Conservation (phyloP, 2,888 invertebrate species). For the Harpalus rubripes region DNA sequence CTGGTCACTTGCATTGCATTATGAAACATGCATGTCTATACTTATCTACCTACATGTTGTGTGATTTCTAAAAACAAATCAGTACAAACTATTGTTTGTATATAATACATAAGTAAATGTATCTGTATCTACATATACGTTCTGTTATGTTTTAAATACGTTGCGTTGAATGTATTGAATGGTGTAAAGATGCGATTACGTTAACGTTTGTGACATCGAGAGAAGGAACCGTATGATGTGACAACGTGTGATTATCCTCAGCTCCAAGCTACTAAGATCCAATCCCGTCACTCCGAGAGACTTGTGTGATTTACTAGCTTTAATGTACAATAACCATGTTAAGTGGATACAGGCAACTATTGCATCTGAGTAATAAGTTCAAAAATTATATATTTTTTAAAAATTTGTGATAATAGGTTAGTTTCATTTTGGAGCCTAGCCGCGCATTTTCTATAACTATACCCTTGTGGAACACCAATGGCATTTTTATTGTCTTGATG, state of each 20-base stretch:
- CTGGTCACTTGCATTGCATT: constrained; percentile 56
- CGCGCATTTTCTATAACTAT: constrained; percentile 64
- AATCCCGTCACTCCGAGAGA: constrained; percentile 47
- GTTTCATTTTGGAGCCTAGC: constrained; percentile 66
- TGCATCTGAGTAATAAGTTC: constrained; percentile 65
- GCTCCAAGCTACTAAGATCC: constrained; percentile 40
- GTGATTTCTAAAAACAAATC: constrained; percentile 50
- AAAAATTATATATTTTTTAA: constrained; percentile 65
- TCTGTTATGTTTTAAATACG: constrained; percentile 52
- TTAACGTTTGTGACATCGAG: not conserved
- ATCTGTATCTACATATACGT: constrained; percentile 59
- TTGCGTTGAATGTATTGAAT: constrained; percentile 43
- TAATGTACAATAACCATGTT: constrained; percentile 64
- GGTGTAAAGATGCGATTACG: not conserved
- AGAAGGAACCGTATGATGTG: constrained; percentile 23
- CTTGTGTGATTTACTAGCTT: constrained; percentile 64
- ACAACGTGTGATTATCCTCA: constrained; percentile 12
- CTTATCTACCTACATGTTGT: constrained; percentile 55
- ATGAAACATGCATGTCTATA: constrained; percentile 56
- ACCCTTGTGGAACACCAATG: constrained; percentile 62
- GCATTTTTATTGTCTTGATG: constrained; percentile 49
- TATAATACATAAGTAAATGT: constrained; percentile 48
- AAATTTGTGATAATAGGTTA: constrained; percentile 66
- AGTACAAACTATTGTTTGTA: constrained; percentile 60
- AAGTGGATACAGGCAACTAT: constrained; percentile 64